Evolutionary conservation across 2,888 invertebrate species (phyloP), one percentile per base, ranked within the genome.

Genomic region (Drymonia ruficornis): DNA sequence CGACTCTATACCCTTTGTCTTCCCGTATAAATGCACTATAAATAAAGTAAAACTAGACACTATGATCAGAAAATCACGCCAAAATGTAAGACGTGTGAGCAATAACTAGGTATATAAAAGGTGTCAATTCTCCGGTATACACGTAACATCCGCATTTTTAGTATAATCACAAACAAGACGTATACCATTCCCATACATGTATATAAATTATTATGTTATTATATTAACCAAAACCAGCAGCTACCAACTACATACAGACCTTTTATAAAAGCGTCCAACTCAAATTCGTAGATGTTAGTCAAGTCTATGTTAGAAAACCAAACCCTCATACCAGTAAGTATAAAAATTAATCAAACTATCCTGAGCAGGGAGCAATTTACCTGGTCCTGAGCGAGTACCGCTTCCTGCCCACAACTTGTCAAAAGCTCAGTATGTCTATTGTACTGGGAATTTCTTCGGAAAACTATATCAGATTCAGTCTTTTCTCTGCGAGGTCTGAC

Each of bases 381-480:
- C 92, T 91, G 88, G 73, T 91, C 91, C 88, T 84, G 89, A 80
- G 89, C 89, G 89, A 87, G 88, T 89, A 91, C 92, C 91, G 91
- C 91, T 90, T 92, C 92, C 92, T 92, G 92, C 89, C 92, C 92
- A 84, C 70, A 62, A 70, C 83, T 84, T 72, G 89, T 75, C 76
- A 87, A 72, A 62, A 89, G 80, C 70, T 91, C 90, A 67, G 86
- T 78, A 78, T 90, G 88, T 70, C 89, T 87, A 69, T 83, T 91
- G 78, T 86, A 88, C 72, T 89, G 87, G 42, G 91, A 91, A 80
- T 87, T 89, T 76, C 91, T 95, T 76, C 96, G 94, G 81, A 96
- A 94, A 74, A 96, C 95, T 82, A 97, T 97, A 86, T 97, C 96
- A 59, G 97, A 97, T 91, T 97, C 97, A 80, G 97, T 97, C 93